These are phyloP conservation scores for Cromileptes altivelis DNA, from an alignment of 2,113 vertebrate genomes.

Conservation along the genomic window DNA sequence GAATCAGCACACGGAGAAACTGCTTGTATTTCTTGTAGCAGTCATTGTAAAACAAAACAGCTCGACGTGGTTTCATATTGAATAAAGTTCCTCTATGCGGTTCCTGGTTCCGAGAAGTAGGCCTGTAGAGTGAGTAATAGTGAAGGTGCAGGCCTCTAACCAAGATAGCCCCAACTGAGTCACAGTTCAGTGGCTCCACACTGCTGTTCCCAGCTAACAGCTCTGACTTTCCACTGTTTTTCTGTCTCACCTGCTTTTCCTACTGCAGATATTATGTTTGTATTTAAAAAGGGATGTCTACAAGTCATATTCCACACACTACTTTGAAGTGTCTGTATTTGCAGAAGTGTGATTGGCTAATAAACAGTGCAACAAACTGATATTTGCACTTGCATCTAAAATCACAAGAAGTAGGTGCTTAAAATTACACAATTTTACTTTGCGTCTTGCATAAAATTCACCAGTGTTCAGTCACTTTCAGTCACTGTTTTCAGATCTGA, in stretches of 20 bases:
- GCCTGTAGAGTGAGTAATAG: conserved; percentile 84
- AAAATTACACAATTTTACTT: neutral
- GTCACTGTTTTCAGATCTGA: conserved; percentile 50
- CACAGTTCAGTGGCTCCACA: conserved; percentile 66
- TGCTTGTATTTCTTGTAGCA: conserved; percentile 56
- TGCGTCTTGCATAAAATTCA: conserved; percentile 19
- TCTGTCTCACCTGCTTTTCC: conserved; percentile 12
- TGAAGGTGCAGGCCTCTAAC: conserved; percentile 79
- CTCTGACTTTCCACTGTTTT: conserved; percentile 58
- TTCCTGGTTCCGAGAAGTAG: conserved; percentile 86
- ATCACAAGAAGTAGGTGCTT: no score
- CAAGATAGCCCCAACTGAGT: conserved; percentile 79
- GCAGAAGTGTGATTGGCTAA: neutral
- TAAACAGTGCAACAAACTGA: neutral
- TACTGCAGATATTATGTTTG: neutral
- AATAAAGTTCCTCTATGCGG: conserved; percentile 86
- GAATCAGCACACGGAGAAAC: conserved; percentile 50
- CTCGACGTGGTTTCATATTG: conserved; percentile 84
- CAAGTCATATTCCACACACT: neutral
- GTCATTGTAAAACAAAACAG: conserved; percentile 62
- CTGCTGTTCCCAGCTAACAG: conserved; percentile 51
- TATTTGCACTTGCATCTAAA: neutral
- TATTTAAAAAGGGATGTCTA: neutral
- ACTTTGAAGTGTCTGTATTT: neutral
- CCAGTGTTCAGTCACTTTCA: conserved; percentile 13